Percentiles rank a stretch among this genome's conserved stretches.
These are phyloP conservation scores for Pelodytes ibericus DNA, from an alignment of 2,797 vertebrate genomes.

Conservation along the genomic window DNA sequence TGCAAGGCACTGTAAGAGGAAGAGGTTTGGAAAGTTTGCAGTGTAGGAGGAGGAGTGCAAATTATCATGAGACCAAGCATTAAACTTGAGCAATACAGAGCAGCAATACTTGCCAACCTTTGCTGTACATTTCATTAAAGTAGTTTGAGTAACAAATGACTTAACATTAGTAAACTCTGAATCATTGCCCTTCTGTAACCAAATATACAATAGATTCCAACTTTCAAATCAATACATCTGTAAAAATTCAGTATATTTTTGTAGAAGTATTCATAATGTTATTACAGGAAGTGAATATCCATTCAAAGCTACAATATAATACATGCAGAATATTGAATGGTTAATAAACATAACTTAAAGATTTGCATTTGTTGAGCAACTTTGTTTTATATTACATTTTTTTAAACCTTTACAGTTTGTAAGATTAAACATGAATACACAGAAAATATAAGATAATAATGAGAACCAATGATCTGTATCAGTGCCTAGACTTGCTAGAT, in stretches of 20 bases:
- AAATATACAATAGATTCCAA: conserved; percentile 57
- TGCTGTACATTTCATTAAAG: conserved; percentile 74
- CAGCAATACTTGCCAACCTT: conserved; percentile 85
- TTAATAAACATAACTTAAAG: too few species aligned
- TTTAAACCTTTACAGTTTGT: background rate
- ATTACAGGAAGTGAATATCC: too few species aligned
- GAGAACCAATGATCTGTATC: background rate
- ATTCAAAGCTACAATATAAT: too few species aligned
- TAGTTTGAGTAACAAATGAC: conserved; percentile 65
- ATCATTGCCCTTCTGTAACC: conserved; percentile 65
- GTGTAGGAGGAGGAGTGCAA: conserved; percentile 52
- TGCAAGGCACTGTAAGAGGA: conserved; percentile 61
- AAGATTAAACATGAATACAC: background rate
- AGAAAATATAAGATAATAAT: background rate
- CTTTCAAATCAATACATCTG: background rate
- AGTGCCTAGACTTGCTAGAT: background rate
- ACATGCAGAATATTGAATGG: too few species aligned
- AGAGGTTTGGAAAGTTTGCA: conserved; percentile 24
- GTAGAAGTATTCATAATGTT: too few species aligned
- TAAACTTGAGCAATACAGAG: conserved; percentile 61
- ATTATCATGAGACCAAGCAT: conserved; percentile 67
- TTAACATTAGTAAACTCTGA: conserved; percentile 64
- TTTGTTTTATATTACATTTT: too few species aligned
- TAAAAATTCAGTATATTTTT: too few species aligned
- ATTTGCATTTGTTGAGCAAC: too few species aligned